Evolutionary conservation across 2,888 invertebrate genomes (phyloP), one percentile per base, ranked within the genome.

Genomic region (Masnerella sp.): DNA sequence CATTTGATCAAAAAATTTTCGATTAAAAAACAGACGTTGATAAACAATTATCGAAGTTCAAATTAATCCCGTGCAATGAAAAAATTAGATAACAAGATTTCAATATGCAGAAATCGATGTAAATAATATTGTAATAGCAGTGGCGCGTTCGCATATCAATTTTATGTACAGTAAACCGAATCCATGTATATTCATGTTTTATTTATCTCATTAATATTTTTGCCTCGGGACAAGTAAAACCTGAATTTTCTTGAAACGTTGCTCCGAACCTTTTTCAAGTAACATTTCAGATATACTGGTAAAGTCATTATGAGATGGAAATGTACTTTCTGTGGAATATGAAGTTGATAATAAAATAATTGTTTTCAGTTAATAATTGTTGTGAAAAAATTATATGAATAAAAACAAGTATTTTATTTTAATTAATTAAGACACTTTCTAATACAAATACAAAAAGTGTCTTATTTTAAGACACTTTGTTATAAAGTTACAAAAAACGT

Each of bases 131-230:
- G 18, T 30, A 14, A 36, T 34, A 17, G 22, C 18, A 20, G 8
- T 8, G 14, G 5, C 17, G 28, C 28, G 18, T 45, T 34, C 12
- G 49, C 62, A 15, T 62, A 52, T 64, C 52, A 52, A 32, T 43
- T 34, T 52, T 40, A 43, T 52, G 28, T 32, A 5, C 20, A 43
- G 30, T 32, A 32, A 62, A 62, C 51, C n/a, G 42, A 61, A 49
- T 61, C 49, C 40, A 61, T 61, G 61, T 36, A 15, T 59, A 17
- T 49, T 61, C 61, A 40, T 51, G 49, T 61, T 61, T 61, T 61
- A 59, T 49, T 61, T 51, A 61, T 30, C 49, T 45, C 58, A 58
- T 45, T 58, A 58, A 58, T 45, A 58, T 58, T 58, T 58, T 58
- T 49, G 36, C 49, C 20, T 28, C 61, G 14, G 40, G 49, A 40